These are phyloP conservation scores for Micronycteris hirsuta DNA, from an alignment of 2,113 vertebrate species.

Conservation along the genomic window DNA sequence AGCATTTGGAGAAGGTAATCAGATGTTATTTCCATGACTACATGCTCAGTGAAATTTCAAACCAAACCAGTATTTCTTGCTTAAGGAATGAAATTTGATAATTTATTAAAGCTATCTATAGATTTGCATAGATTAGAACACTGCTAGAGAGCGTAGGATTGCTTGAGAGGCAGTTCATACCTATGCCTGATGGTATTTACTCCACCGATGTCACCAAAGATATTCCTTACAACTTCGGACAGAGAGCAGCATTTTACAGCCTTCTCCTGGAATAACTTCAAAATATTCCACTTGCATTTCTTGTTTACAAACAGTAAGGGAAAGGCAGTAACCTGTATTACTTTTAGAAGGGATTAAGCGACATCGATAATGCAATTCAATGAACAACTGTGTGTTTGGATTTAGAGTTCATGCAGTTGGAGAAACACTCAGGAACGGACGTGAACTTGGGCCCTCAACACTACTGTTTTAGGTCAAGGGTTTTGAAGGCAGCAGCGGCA, in stretches of 20 bases:
- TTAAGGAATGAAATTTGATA: neutral
- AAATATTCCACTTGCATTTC: neutral
- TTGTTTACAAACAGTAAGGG: neutral
- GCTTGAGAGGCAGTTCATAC: neutral
- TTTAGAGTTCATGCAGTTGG: neutral
- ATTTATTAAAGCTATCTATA: neutral
- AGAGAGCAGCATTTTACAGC: neutral
- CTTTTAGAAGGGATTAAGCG: neutral
- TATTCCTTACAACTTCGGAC: neutral
- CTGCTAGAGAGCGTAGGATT: neutral
- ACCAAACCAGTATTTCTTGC: neutral
- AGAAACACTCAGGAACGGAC: neutral
- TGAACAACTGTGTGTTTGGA: neutral
- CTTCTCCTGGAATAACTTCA: neutral
- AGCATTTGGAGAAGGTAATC: neutral
- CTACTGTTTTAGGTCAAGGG: neutral
- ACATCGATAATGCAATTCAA: neutral
- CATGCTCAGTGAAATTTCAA: conserved; percentile 25
- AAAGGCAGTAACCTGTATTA: neutral
- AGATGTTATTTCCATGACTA: neutral
- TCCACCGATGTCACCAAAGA: neutral
- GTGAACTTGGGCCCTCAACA: neutral
- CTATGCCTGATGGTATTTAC: neutral
- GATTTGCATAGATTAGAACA: neutral
- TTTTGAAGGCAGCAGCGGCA: neutral